Conservation (phyloP, 2,797 vertebrate species). For the Toxotes lorentzi region DNA sequence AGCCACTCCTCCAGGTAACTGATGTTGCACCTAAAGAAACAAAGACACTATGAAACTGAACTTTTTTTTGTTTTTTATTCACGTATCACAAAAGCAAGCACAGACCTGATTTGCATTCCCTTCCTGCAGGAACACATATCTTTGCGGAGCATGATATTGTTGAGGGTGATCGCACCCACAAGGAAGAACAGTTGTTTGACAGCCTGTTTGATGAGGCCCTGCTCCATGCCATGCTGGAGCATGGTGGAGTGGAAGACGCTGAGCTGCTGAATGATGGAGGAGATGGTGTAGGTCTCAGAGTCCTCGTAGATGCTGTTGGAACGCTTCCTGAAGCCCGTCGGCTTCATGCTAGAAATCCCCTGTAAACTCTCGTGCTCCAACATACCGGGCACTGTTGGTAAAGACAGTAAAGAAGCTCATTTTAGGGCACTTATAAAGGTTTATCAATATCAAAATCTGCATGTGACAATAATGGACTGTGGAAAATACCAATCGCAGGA, state of each 20-base stretch:
- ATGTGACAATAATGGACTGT: background rate
- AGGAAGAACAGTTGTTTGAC: conserved; percentile 94
- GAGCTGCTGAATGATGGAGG: conserved; percentile 89
- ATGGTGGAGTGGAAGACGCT: conserved; percentile 90
- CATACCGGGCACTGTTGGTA: conserved; percentile 92
- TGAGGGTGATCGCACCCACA: conserved; percentile 90
- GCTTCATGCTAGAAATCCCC: conserved; percentile 97
- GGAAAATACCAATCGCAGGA: conserved; percentile 92
- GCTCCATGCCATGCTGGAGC: conserved; percentile 93
- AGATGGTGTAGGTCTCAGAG: conserved; percentile 89
- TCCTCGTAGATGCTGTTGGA: conserved; percentile 91
- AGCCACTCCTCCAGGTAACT: conserved; percentile 99
- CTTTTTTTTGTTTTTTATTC: background rate
- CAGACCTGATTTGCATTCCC: conserved; percentile 98
- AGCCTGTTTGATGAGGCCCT: conserved; percentile 88
- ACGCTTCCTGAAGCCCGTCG: conserved; percentile 95
- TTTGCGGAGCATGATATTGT: conserved; percentile 96
- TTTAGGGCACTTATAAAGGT: background rate
- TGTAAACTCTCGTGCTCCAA: conserved; percentile 97
- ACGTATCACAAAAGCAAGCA: background rate
- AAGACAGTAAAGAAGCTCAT: background rate
- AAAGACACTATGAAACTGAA: conserved; percentile 11
- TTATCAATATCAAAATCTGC: background rate
- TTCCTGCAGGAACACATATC: conserved; percentile 99
- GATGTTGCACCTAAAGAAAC: conserved; percentile 91